Evolutionary conservation across 1,140 invertebrate species (phyloP).

Genomic region (Drosophila tristis): DNA sequence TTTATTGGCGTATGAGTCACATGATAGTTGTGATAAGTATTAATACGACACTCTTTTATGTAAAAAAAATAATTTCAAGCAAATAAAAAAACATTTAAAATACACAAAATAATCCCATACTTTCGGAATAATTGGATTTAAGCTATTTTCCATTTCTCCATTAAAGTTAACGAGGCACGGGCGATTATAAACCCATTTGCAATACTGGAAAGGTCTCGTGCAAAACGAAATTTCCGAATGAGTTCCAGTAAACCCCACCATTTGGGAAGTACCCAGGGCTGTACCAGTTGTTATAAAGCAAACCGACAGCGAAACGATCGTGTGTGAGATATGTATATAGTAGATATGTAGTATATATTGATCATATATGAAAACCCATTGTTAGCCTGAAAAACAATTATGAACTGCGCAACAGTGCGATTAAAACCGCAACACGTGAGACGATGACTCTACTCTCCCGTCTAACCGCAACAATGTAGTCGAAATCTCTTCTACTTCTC

Average conservation of each 20-base stretch:
- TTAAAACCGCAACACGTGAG: slow-evolving; percentile 41
- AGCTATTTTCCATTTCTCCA: not conserved
- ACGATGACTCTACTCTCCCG: slow-evolving; percentile 6
- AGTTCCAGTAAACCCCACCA: not conserved
- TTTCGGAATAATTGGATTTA: not conserved
- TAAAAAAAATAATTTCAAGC: too few species aligned
- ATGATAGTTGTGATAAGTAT: too few species aligned
- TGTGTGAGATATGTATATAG: too few species aligned
- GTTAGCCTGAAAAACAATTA: slow-evolving; percentile 22
- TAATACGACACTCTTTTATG: too few species aligned
- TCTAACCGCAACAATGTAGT: slow-evolving; percentile 36
- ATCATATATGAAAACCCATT: too few species aligned
- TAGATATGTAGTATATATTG: too few species aligned
- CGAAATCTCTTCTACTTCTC: not conserved
- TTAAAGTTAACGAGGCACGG: not conserved
- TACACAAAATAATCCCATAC: too few species aligned
- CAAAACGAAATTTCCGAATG: not conserved
- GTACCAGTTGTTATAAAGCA: too few species aligned
- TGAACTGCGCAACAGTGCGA: slow-evolving; percentile 44
- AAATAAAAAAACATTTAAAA: too few species aligned
- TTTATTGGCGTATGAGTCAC: too few species aligned
- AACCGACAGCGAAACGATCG: too few species aligned
- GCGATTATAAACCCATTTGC: slow-evolving; percentile 10
- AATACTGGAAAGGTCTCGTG: slow-evolving; percentile 4
- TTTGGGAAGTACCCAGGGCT: not conserved